A percentile compares a stretch with the other conserved stretches of the same genome.
Evolutionary conservation across 53 echinoderm and acorn worm genomes (phyloP).

Genomic region (Luidia sarsii): DNA sequence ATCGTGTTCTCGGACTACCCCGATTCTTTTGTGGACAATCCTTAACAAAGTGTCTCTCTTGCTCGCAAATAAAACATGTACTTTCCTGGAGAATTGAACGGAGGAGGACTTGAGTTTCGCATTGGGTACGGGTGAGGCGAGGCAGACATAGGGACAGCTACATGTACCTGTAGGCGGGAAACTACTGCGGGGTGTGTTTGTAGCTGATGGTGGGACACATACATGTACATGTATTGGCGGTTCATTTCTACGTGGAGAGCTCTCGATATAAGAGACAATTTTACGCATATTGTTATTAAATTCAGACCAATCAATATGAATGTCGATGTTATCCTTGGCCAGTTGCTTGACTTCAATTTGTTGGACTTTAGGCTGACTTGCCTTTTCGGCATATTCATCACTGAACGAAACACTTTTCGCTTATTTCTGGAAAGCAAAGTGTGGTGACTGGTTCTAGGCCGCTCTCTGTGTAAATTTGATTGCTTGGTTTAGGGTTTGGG

Average conservation of each 20-base stretch:
- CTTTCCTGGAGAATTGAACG: neutral
- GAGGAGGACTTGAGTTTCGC: neutral
- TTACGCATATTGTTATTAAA: conserved; percentile 8
- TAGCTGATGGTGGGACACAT: neutral
- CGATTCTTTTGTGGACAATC: neutral
- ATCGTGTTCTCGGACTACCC: neutral
- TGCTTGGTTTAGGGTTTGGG: neutral
- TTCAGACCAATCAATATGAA: neutral
- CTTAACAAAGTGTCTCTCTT: neutral
- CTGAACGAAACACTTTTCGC: no score
- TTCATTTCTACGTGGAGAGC: neutral
- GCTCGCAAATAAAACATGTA: neutral
- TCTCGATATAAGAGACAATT: neutral
- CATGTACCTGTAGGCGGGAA: neutral
- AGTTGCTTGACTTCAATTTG: neutral
- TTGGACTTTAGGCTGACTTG: neutral
- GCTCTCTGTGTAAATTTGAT: neutral
- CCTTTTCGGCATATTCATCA: no score
- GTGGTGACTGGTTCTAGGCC: no score
- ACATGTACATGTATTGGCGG: neutral
- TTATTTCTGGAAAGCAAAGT: no score
- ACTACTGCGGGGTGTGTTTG: neutral
- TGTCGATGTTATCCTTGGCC: conserved; percentile 1
- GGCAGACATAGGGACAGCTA: neutral
- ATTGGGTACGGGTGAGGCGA: neutral